Conservation (phyloP, 2,797 vertebrate species). For the Myioborus melanocephalus region DNA sequence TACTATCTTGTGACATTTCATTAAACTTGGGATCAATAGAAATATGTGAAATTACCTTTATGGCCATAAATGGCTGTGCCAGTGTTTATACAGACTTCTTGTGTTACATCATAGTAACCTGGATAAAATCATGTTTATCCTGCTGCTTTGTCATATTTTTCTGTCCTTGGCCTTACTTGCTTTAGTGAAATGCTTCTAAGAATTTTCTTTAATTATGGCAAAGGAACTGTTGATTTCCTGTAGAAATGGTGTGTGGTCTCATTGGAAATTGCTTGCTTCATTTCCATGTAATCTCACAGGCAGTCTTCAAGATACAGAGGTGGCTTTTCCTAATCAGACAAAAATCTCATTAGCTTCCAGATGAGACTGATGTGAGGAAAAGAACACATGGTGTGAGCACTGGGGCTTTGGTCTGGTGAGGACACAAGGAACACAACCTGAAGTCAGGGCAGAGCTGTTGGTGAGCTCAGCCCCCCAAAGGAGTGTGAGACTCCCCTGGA, state of each 20-base stretch:
- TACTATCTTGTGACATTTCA: not conserved
- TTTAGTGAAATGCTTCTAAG: not conserved
- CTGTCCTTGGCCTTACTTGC: not conserved
- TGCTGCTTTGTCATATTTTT: not conserved
- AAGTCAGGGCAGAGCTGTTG: not conserved
- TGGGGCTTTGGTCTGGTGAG: not conserved
- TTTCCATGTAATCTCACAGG: not conserved
- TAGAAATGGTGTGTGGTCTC: not conserved
- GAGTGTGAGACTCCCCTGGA: not conserved
- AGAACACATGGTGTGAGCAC: not conserved
- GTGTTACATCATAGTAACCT: not conserved
- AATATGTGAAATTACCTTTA: slow-evolving; percentile 12
- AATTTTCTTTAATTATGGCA: not conserved
- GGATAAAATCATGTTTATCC: not conserved
- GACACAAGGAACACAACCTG: accelerated
- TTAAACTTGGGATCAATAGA: not conserved
- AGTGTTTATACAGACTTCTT: not conserved
- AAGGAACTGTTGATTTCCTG: not conserved
- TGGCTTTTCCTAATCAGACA: not conserved
- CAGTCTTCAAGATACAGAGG: not conserved
- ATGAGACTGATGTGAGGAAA: not conserved
- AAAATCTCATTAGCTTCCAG: not conserved
- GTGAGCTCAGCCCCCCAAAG: not conserved
- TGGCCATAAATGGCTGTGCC: not conserved
- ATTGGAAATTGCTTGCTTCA: not conserved